Evolutionary conservation across 2,797 vertebrate species (phyloP).

Genomic region (Dryobates pubescens): DNA sequence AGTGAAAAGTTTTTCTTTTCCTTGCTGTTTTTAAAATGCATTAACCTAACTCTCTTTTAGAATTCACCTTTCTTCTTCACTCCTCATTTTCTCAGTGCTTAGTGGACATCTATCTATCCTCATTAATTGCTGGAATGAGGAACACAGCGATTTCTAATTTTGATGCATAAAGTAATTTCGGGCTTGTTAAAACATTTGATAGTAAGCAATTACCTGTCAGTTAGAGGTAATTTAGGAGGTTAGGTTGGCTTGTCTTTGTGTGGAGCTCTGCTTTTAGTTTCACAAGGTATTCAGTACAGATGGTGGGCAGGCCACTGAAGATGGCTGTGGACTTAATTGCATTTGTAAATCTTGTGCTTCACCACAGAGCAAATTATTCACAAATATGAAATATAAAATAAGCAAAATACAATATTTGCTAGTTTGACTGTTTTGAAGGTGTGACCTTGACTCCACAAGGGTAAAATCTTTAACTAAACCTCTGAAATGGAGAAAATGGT

Average conservation of each 20-base stretch:
- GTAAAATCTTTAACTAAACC: neutral
- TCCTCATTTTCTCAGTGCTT: neutral
- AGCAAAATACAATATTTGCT: neutral
- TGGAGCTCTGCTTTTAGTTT: neutral
- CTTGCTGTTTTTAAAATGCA: neutral
- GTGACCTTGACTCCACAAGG: neutral
- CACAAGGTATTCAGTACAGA: neutral
- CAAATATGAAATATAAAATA: neutral
- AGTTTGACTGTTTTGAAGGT: neutral
- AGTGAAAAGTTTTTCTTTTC: neutral
- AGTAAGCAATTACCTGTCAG: slow-evolving; percentile 33
- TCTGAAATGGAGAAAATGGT: neutral
- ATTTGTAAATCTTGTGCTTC: neutral
- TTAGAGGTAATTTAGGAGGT: slow-evolving; percentile 12
- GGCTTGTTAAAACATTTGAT: slow-evolving; percentile 22
- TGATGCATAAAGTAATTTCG: slow-evolving; percentile 46
- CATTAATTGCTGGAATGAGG: slow-evolving; percentile 5
- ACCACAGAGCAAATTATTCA: neutral
- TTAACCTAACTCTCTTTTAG: neutral
- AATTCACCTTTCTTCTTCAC: slow-evolving; percentile 8
- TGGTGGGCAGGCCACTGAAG: neutral
- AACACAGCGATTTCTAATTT: slow-evolving; percentile 12
- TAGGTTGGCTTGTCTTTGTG: neutral
- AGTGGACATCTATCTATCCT: neutral
- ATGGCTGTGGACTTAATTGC: neutral